Evolutionary conservation across 2,113 vertebrate genomes (phyloP).

Genomic region (Rhinichthys klamathensis): DNA sequence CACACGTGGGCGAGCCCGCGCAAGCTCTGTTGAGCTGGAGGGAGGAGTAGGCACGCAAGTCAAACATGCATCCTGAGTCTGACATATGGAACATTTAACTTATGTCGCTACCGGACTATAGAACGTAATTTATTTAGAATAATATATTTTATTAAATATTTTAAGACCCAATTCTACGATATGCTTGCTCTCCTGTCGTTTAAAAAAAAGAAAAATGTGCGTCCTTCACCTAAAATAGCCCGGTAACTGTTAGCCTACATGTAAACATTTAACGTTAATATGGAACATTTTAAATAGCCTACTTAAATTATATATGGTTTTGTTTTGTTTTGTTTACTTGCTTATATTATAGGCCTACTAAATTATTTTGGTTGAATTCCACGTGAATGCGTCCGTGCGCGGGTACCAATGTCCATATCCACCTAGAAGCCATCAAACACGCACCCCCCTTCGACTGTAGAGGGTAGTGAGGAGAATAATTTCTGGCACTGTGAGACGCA

Average conservation of each 20-base stretch:
- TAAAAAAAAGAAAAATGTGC: background rate
- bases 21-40: constrained; percentile 31
- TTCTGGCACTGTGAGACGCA: background rate
- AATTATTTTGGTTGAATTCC: background rate
- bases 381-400: background rate
- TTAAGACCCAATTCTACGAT: background rate
- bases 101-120: background rate
- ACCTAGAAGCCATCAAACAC: constrained; percentile 17
- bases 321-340: background rate
- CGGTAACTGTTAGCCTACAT: background rate
- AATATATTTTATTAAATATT: background rate
- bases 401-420: background rate
- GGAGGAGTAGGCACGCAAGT: constrained; percentile 42
- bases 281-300: background rate
- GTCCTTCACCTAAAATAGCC: background rate
- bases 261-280: background rate
- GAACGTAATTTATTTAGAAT: background rate
- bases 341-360: background rate
- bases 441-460: constrained; percentile 24
- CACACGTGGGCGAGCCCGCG: constrained; percentile 44
- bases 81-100: background rate
- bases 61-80: constrained; percentile 21
- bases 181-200: background rate
- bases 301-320: background rate
- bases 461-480: background rate